phyloP scores from a whole-genome alignment of 2,888 invertebrate genomes.

The Coelinius sp. region DNA sequence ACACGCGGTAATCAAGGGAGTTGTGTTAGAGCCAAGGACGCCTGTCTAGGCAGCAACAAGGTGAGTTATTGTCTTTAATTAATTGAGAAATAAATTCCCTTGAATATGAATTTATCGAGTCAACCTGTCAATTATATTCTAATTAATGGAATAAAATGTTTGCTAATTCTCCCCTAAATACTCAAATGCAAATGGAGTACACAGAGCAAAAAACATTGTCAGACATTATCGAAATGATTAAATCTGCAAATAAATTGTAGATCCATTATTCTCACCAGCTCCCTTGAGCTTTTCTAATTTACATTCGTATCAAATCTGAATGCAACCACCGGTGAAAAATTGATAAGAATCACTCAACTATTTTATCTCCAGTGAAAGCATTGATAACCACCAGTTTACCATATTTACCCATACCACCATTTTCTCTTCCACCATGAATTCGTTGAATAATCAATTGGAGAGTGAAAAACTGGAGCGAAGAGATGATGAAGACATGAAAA shows the following conservation, averaged over 20 bases:
- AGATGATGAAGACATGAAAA: neutral
- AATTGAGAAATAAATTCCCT: too few relatives aligned
- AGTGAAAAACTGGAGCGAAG: neutral
- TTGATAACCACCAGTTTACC: neutral
- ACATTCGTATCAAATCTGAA: neutral
- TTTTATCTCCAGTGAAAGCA: neutral
- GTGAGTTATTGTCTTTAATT: too few relatives aligned
- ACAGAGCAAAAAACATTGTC: neutral
- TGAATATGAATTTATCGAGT: too few relatives aligned
- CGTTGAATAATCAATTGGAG: conserved; percentile 3
- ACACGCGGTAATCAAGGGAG: neutral
- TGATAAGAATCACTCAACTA: conserved; percentile 6
- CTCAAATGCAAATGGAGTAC: neutral
- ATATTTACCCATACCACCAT: too few relatives aligned
- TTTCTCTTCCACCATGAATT: neutral
- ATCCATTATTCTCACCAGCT: neutral
- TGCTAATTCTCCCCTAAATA: neutral
- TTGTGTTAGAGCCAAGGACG: neutral
- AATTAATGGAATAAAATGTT: too few relatives aligned
- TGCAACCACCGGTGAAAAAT: neutral
- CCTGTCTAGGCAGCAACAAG: conserved; percentile 16
- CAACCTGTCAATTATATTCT: too few relatives aligned
- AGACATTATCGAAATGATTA: neutral
- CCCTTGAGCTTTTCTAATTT: neutral
- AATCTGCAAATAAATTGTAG: conserved; percentile 1